phyloP scores from a whole-genome alignment of 2,113 vertebrate genomes.

The Butastur rufipennis region DNA sequence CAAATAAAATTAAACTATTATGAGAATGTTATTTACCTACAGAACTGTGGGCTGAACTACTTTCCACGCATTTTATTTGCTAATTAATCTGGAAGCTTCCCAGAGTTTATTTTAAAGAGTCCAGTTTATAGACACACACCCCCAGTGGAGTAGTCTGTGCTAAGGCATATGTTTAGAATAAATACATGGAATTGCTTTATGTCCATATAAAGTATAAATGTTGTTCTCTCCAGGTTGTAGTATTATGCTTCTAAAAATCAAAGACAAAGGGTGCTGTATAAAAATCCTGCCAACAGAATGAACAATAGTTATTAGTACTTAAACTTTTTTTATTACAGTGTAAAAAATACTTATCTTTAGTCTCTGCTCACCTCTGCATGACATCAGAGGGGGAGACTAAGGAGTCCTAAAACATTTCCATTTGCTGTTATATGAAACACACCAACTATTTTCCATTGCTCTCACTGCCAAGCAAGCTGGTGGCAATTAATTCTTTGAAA shows the following conservation, averaged over 20 bases:
- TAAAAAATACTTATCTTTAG: conserved; percentile 37
- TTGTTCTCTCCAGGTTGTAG: background rate
- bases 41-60: background rate
- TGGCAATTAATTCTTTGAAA: conserved; percentile 1
- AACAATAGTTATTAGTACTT: conserved; percentile 23
- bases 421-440: background rate
- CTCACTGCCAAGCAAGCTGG: background rate
- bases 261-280: background rate
- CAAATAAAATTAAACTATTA: background rate
- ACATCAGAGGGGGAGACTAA: background rate
- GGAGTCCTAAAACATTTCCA: background rate
- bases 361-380: conserved; percentile 10
- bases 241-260: background rate
- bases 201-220: background rate
- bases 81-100: conserved; percentile 28
- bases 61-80: conserved; percentile 16
- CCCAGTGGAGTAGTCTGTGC: background rate
- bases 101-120: background rate
- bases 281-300: background rate
- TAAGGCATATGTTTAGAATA: background rate
- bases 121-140: background rate
- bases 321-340: background rate
- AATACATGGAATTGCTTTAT: background rate
- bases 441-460: background rate
- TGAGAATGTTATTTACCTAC: background rate